phyloP scores from a whole-genome alignment of 2,113 vertebrate species.

The Leucoraja erinaceus region DNA sequence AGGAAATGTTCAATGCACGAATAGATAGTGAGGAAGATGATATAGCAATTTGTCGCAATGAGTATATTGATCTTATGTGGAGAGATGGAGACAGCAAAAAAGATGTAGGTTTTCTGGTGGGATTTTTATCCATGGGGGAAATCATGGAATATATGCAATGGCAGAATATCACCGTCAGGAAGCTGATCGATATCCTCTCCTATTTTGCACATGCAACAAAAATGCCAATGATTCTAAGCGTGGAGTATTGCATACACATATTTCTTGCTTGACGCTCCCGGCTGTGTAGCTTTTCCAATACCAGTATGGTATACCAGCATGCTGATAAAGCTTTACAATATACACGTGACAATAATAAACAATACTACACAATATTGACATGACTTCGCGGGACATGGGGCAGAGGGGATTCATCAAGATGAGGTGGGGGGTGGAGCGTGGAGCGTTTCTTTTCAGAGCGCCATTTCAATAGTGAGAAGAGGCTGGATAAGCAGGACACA shows the following conservation, averaged over 20 bases:
- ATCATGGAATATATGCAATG: not conserved
- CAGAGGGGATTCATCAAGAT: no score
- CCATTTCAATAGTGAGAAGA: no score
- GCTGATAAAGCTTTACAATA: no score
- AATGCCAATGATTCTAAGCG: not conserved
- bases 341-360: no score
- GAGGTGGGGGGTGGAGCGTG: no score
- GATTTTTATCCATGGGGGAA: not conserved
- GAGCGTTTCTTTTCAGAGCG: no score
- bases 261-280: not conserved
- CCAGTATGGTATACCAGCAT: no score
- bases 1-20: not conserved
- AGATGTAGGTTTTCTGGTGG: not conserved
- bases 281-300: no score
- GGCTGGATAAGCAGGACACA: no score
- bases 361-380: no score
- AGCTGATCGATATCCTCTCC: not conserved
- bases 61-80: not conserved
- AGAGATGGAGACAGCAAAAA: not conserved
- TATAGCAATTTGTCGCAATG: not conserved
- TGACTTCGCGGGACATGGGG: no score
- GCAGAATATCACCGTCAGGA: not conserved
- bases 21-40: not conserved
- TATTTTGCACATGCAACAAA: not conserved
- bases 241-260: not conserved